Base-by-base conservation (phyloP, 2,797 vertebrate genomes). In the Nannoperca australis region DNA sequence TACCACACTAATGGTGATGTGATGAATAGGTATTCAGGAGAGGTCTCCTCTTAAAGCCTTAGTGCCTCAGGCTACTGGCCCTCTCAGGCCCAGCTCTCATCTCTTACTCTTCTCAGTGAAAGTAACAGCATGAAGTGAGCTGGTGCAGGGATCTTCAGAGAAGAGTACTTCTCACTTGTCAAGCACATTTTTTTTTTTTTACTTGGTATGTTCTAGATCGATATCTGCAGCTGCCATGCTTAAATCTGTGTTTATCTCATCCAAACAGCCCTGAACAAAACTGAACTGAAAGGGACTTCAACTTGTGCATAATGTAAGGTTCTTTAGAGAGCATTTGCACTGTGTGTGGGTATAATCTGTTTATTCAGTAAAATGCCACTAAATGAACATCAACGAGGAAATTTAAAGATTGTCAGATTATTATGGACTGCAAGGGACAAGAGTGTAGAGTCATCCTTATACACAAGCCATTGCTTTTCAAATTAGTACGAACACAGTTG, bases 21-120 rank as follows among this genome's bases (percentile, higher is more conserved):
- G 91, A 92, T 92, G 89, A 92, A 91, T 93, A 92, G 91, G 82
- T 92, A 91, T 91, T 93, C 93, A 90, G 86, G 73, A 87, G 87
- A 83, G 83, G 86, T 91, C 78, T 78, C 84, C 88, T 91, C 85
- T 93, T 90, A 89, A 85, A 79, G 88, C 80, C 84, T 76, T 73
- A 74, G 73, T 70, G 90, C 92, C 88, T 89, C 79, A 18, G 89
- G 91, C 89, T 83, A 70, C 71, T 67, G 71, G 83, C 72, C 85
- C 83, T 89, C 88, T 89, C 76, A 78, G 81, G 87, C 89, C 85
- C 73, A 55, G 78, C 86, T 85, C 88, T 90, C 89, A 82, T 88
- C 88, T 88, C 79, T 77, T 84, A 86, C 81, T 91, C 79, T 77
- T 78, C 88, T 85, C 68, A 76, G 73, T 76, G 65, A 85, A 84